Evolutionary conservation across 1,140 invertebrate genomes (phyloP).

Genomic region (Sarcophaga peregrina): DNA sequence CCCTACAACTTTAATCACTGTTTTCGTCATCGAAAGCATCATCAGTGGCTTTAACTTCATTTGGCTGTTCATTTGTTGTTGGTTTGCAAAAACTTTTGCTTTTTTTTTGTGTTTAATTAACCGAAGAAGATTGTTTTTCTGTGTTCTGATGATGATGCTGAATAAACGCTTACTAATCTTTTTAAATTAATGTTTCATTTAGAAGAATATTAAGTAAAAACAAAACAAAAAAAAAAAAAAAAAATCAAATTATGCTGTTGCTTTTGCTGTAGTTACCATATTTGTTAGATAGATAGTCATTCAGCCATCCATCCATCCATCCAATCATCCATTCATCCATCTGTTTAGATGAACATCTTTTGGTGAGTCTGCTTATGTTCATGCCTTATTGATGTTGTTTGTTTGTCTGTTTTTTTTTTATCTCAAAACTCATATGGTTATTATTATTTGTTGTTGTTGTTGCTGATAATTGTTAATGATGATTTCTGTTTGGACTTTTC

Average conservation of each 20-base stretch:
- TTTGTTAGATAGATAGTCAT: background rate
- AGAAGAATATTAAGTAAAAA: background rate
- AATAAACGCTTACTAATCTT: background rate
- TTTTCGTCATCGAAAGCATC: background rate
- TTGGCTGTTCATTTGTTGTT: background rate
- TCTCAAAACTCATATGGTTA: background rate
- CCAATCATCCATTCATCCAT: too few species aligned
- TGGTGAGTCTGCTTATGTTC: too few species aligned
- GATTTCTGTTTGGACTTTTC: slow-evolving; percentile 32
- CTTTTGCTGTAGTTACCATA: too few species aligned
- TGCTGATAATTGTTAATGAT: background rate
- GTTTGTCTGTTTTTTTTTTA: background rate
- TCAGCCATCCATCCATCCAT: background rate
- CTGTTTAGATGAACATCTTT: too few species aligned
- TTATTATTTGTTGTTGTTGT: background rate
- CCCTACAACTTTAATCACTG: too few species aligned
- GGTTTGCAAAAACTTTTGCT: background rate
- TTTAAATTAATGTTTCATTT: slow-evolving; percentile 4
- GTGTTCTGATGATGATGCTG: background rate
- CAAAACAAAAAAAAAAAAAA: too few species aligned
- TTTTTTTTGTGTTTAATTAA: background rate
- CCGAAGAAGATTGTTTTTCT: background rate
- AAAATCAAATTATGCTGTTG: too few species aligned
- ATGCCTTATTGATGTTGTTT: too few species aligned
- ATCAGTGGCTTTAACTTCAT: background rate